phyloP scores from a whole-genome alignment of 53 echinoderm and acorn worm species.

The Patiria pectinifera region DNA sequence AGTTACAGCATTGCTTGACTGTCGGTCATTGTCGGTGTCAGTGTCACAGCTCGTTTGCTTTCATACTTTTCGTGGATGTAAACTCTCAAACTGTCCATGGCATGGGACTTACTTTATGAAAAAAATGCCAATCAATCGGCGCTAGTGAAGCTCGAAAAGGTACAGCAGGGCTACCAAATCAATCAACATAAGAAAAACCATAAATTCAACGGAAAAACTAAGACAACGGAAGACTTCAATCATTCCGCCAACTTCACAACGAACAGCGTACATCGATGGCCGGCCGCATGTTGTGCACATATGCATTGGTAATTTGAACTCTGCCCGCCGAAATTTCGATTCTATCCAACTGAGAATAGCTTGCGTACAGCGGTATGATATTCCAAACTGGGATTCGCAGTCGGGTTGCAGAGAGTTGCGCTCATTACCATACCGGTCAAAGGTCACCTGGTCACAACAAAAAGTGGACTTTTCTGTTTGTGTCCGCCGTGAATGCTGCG shows the following conservation, averaged over 20 bases:
- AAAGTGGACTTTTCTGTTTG: neutral
- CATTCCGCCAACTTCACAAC: slow-evolving; percentile 16
- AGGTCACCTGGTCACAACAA: neutral
- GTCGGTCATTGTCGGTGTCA: too few species aligned
- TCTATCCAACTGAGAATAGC: neutral
- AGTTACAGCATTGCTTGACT: too few species aligned
- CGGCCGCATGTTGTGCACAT: too few species aligned
- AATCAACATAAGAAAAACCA: slow-evolving; percentile 79
- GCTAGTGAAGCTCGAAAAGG: slow-evolving; percentile 61
- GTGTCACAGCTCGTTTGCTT: too few species aligned
- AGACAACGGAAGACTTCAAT: slow-evolving; percentile 77
- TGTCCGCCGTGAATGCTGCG: too few species aligned
- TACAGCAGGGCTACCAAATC: slow-evolving; percentile 80
- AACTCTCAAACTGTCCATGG: too few species aligned
- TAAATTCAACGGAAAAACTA: slow-evolving; percentile 85
- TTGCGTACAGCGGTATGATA: neutral
- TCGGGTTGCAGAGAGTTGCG: neutral
- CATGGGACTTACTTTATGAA: neutral
- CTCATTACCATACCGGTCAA: neutral
- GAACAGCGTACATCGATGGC: neutral
- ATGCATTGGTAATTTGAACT: neutral
- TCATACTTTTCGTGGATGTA: too few species aligned
- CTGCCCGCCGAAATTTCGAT: neutral
- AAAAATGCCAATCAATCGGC: neutral
- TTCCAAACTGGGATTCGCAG: slow-evolving; percentile 12